These are phyloP conservation scores for Mesocricetus auratus DNA, from an alignment of 2,113 vertebrate genomes.

Conservation along the genomic window DNA sequence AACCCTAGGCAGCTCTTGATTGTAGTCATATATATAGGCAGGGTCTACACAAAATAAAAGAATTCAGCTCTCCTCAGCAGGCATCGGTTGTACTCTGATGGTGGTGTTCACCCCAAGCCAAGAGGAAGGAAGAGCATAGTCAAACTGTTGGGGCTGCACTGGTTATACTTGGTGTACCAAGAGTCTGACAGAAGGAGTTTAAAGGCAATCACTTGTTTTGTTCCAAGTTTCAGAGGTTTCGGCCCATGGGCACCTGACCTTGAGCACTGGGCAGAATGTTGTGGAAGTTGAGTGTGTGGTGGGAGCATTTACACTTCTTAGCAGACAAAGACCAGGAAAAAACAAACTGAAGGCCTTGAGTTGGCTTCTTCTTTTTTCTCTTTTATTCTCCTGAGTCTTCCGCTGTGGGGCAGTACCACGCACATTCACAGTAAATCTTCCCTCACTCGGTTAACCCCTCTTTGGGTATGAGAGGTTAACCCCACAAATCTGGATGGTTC, in stretches of 20 bases:
- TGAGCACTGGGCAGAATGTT: not conserved
- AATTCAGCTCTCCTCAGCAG: not conserved
- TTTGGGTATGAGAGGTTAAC: not conserved
- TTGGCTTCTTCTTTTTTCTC: not conserved
- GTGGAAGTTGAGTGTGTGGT: not conserved
- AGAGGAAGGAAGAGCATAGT: not conserved
- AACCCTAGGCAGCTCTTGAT: no score
- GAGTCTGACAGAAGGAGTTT: not conserved
- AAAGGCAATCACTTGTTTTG: not conserved
- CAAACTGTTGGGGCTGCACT: not conserved
- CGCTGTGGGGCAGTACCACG: not conserved
- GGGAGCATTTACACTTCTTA: not conserved
- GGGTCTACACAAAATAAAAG: not conserved
- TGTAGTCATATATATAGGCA: not conserved
- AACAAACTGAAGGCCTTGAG: no score
- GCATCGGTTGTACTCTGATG: not conserved
- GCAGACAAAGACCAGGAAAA: not conserved
- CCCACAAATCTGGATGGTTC: not conserved
- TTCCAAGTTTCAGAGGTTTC: not conserved
- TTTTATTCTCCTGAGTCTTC: not conserved
- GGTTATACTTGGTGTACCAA: not conserved
- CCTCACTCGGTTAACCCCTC: not conserved
- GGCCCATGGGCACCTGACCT: not conserved
- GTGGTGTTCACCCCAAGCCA: not conserved
- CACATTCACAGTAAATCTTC: not conserved